Evolutionary conservation across 2,888 invertebrate genomes (phyloP).

Genomic region (Chouioia cunea): DNA sequence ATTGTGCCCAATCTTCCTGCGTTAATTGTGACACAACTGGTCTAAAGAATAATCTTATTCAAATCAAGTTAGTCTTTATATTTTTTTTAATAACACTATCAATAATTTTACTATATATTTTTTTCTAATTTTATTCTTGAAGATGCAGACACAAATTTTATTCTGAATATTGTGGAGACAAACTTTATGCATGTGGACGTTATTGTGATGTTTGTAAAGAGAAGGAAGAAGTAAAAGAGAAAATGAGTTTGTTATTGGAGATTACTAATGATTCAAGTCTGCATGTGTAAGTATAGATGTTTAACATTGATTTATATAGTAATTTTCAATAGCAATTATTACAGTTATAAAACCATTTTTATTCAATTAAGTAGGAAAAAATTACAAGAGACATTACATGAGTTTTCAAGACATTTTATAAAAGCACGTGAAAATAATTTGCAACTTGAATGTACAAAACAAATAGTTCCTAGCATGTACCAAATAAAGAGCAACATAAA

Average conservation of each 20-base stretch:
- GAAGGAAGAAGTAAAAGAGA: conserved; percentile 77
- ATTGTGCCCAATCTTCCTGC: neutral
- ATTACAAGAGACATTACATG: neutral
- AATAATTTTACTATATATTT: neutral
- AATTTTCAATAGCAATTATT: neutral
- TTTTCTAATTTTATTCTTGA: conserved; percentile 49
- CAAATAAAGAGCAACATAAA: too few relatives aligned
- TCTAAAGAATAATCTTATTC: conserved; percentile 1
- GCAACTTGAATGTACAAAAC: neutral
- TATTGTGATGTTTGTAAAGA: conserved; percentile 87
- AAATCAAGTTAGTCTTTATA: conserved; percentile 4
- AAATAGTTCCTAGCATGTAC: too few relatives aligned
- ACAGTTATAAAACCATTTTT: neutral
- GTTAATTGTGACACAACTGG: neutral
- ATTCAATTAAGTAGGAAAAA: neutral
- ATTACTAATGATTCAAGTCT: neutral
- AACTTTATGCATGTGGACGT: conserved; percentile 78
- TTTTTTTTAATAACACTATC: neutral
- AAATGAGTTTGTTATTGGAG: conserved; percentile 72
- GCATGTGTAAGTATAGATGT: neutral
- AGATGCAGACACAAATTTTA: conserved; percentile 86
- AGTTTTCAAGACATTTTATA: neutral
- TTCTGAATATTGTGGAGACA: conserved; percentile 88
- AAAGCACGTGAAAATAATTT: neutral
- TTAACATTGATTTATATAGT: neutral